Percentiles rank a stretch among this genome's conserved stretches.
Evolutionary conservation across 2,888 invertebrate genomes (phyloP).

Genomic region (Orchestes rusci): DNA sequence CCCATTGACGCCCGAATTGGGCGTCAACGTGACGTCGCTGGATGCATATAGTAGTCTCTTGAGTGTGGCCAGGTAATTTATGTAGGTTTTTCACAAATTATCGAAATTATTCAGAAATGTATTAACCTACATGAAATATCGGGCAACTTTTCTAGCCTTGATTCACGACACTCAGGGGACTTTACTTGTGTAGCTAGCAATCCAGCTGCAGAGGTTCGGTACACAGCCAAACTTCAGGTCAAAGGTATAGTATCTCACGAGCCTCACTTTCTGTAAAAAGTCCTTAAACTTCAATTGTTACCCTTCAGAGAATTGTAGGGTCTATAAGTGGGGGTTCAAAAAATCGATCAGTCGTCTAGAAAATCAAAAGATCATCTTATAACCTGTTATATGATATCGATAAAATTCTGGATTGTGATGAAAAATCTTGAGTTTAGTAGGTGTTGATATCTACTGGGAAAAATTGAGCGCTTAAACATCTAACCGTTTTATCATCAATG

Average conservation of each 20-base stretch:
- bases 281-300: constrained; percentile 4
- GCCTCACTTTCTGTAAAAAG: constrained; percentile 12
- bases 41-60: constrained; percentile 72
- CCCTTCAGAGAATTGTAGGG: constrained; percentile 7
- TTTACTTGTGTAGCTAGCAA: constrained; percentile 74
- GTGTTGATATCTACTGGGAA: too few species aligned
- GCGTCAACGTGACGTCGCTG: constrained; percentile 63
- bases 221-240: constrained; percentile 71
- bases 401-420: too few species aligned
- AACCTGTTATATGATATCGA: too few species aligned
- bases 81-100: constrained; percentile 8
- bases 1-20: constrained; percentile 57
- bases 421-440: too few species aligned
- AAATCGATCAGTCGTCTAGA: too few species aligned
- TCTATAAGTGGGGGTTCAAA: too few species aligned
- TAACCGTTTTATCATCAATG: too few species aligned
- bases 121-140: neutral
- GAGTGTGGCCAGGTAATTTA: constrained; percentile 52
- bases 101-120: too few species aligned
- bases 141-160: constrained; percentile 49
- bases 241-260: constrained; percentile 56
- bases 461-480: too few species aligned
- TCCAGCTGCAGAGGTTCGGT: constrained; percentile 71
- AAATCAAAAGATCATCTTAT: too few species aligned
- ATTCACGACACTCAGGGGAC: constrained; percentile 67